Base-by-base conservation (phyloP, 1,140 invertebrate species). In the Linepithema humile region DNA sequence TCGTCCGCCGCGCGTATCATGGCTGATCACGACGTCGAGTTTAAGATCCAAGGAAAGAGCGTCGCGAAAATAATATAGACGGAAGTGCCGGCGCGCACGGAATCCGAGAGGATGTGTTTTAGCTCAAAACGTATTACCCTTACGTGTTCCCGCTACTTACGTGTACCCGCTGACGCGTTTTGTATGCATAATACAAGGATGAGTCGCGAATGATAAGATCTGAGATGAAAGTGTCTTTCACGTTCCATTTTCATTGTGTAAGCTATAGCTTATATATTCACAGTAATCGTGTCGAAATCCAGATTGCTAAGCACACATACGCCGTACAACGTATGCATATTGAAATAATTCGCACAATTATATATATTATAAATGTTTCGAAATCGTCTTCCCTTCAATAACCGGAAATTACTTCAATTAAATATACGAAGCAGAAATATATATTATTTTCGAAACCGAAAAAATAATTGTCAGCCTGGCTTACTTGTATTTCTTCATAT, bases 141-240 rank as follows among this genome's bases (percentile, higher is more conserved):
- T 84, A 84, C 74, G 57, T 84, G 82, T 80, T 23, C 82, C 3
- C 74, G 53, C 48, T 43, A 80, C 50, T 80, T 84, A 84, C 74
- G 57, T 84, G 82, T 80, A 20, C 82, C 3, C 74, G 53, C 48
- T 84, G 60, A 65, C 82, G 74, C 35, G 48, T 65, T 78, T 84
- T 64, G 60, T 78, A 78, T 84, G 74, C 73, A 84, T 84, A 84
- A 84, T 84, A 75, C 73, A 78, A 45, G 5, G 29, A 75, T 60
- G 20, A 45, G 57, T 67, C 26, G 50, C 32, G 82, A 64, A 77
- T 65, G 57, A 84, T 65, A 84, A 78, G 59, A 83, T 77, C 70
- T 62, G 23, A 45, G 15, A 55, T 15, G 74, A 50, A n/a, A 67
- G 38, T 67, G 67, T 23, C 38, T 55, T 78, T 84, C 53, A n/a